Base-by-base conservation (phyloP, 2,888 invertebrate species). In the Falcaria lacertinaria region DNA sequence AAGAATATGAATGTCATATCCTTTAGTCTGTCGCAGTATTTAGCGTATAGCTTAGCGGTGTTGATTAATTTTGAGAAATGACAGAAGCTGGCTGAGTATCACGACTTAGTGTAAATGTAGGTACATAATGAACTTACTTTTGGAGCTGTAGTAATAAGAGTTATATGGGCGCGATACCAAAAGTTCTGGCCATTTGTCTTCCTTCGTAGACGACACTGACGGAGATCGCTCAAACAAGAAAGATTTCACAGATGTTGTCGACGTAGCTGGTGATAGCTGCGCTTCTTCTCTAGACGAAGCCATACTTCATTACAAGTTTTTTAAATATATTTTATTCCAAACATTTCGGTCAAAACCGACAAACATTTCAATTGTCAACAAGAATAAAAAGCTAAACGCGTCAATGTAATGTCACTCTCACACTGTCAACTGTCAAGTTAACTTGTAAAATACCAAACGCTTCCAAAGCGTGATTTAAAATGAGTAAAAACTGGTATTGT, bases 131-230 rank as follows among this genome's bases (percentile, higher is more conserved):
- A 57, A 84, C 88, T 88, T 75, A 89, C 89, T 69, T 57, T 77
- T 80, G 40, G 81, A 72, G 60, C 75, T 82, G 61, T 80, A 86
- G 54, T 73, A 87, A 60, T 83, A 85, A 1, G 85, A 86, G 59
- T 78, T 84, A 44, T 85, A 75, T 15, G 89, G 89, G 60, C 73
- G 80, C 41, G 89, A 81, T 59, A 89, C 54, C 53, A 90, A 64
- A 48, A 89, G 72, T 74, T 89, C 89, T 60, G 90, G 90, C 90
- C 90, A 90, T 77, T 80, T 88, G 61, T 89, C 88, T 52, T 82
- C 84, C 47, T 57, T 85, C 25, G 69, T 62, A 34, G 88, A 87
- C 19, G 83, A 63, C 48, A 78, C 69, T 25, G 87, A 85, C 25
- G 86, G 77, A 35, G 88, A 82, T 69, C 87, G 73, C 41, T 85